These are phyloP conservation scores for Erebia palarica DNA, from an alignment of 2,888 invertebrate species.

Conservation along the genomic window DNA sequence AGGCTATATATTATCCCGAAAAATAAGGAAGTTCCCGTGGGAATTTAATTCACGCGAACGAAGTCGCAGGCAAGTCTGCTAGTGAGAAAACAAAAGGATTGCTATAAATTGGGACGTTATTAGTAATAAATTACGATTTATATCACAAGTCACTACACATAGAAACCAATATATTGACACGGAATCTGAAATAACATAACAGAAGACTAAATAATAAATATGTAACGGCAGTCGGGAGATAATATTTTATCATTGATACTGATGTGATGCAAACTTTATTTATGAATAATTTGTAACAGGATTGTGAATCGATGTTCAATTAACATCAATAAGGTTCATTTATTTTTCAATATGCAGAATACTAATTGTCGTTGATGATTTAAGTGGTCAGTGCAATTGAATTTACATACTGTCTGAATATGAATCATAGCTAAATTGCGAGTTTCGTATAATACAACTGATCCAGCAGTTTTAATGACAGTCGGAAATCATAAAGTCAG, in stretches of 20 bases:
- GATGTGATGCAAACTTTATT: neutral
- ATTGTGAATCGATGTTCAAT: constrained; percentile 21
- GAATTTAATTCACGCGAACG: too few relatives aligned
- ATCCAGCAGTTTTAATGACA: constrained; percentile 14
- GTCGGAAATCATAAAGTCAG: constrained; percentile 20
- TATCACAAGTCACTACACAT: neutral
- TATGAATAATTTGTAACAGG: neutral
- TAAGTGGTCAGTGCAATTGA: constrained; percentile 21
- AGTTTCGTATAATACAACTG: constrained; percentile 13
- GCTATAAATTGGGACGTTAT: too few relatives aligned
- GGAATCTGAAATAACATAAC: neutral
- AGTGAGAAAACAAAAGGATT: neutral
- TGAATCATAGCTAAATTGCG: constrained; percentile 21
- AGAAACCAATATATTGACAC: neutral
- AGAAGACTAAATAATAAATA: neutral
- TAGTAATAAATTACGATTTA: neutral
- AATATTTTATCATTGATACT: neutral
- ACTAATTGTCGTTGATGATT: constrained; percentile 27
- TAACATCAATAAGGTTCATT: constrained; percentile 29
- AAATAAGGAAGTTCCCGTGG: too few relatives aligned
- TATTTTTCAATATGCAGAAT: constrained; percentile 27
- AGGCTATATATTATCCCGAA: too few relatives aligned
- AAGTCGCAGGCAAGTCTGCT: too few relatives aligned
- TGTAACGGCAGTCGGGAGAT: neutral
- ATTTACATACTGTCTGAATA: constrained; percentile 24